Evolutionary conservation across 2,888 invertebrate species (phyloP).

Genomic region (Cepaea hortensis): DNA sequence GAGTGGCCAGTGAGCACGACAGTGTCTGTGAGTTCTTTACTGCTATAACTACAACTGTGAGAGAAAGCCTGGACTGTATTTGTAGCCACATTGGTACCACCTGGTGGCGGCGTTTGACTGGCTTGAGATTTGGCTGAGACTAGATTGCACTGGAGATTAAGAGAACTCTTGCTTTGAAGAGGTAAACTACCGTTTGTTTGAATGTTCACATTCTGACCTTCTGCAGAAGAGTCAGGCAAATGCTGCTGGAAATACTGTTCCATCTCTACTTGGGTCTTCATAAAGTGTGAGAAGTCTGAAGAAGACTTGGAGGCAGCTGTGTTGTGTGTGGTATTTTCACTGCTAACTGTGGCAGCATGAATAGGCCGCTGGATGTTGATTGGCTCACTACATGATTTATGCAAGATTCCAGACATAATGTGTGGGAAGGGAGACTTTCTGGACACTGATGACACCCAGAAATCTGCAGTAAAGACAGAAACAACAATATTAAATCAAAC

Average conservation of each 20-base stretch:
- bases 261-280: slow-evolving; percentile 45
- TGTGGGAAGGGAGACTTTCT: slow-evolving; percentile 52
- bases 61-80: not conserved
- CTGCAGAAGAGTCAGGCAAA: slow-evolving; percentile 4
- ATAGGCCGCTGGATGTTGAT: slow-evolving; percentile 62
- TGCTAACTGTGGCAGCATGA: slow-evolving; percentile 39
- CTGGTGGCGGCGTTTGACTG: slow-evolving; percentile 1
- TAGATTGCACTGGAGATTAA: not conserved
- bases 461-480: slow-evolving; percentile 67
- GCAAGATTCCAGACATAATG: slow-evolving; percentile 52
- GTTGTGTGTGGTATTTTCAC: slow-evolving; percentile 39
- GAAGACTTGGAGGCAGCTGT: slow-evolving; percentile 59
- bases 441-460: slow-evolving; percentile 70
- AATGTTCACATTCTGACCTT: not conserved
- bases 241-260: slow-evolving; percentile 40
- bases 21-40: slow-evolving; percentile 19
- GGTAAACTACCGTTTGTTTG: not conserved
- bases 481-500: no score
- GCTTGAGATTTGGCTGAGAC: not conserved
- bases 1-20: slow-evolving; percentile 5
- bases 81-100: not conserved
- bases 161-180: not conserved
- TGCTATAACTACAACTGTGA: slow-evolving; percentile 18
- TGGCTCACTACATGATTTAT: slow-evolving; percentile 70
- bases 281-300: slow-evolving; percentile 58